phyloP scores from a whole-genome alignment of 2,888 invertebrate genomes.

The Campoletis raptor region DNA sequence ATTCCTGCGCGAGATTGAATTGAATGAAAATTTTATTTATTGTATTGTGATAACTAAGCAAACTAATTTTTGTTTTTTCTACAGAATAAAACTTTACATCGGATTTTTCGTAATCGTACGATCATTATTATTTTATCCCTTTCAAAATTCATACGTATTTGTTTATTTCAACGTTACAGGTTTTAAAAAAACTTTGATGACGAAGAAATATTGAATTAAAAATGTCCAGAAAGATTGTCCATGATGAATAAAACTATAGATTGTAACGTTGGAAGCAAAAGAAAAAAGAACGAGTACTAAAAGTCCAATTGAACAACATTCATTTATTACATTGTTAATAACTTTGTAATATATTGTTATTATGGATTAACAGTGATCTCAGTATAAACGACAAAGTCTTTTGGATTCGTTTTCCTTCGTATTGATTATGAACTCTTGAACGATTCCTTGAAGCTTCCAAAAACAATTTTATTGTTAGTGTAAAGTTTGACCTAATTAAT shows the following conservation, averaged over 20 bases:
- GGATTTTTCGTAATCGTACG: not conserved
- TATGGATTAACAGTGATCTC: not conserved
- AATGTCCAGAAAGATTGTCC: not conserved
- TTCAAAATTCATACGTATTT: conserved; percentile 16
- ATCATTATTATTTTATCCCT: not conserved
- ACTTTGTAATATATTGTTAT: not conserved
- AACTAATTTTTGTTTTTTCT: conserved; percentile 8
- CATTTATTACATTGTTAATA: not conserved
- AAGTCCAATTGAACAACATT: not conserved
- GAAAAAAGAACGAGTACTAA: not conserved
- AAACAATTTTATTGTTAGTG: not conserved
- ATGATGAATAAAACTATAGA: not conserved
- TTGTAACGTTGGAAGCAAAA: no score
- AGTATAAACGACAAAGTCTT: not conserved
- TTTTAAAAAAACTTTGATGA: not conserved
- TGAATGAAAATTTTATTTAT: conserved; percentile 53
- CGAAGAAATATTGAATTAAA: not conserved
- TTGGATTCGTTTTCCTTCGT: not conserved
- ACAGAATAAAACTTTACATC: conserved; percentile 34
- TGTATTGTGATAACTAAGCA: conserved; percentile 19
- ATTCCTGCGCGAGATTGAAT: conserved; percentile 20
- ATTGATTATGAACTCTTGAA: not conserved
- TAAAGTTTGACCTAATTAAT: not conserved
- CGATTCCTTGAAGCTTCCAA: not conserved
- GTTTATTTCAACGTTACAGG: conserved; percentile 1